Evolutionary conservation across 2,888 invertebrate genomes (phyloP), one percentile per base, ranked within the genome.

Genomic region (Synanthedon tipuliformis): DNA sequence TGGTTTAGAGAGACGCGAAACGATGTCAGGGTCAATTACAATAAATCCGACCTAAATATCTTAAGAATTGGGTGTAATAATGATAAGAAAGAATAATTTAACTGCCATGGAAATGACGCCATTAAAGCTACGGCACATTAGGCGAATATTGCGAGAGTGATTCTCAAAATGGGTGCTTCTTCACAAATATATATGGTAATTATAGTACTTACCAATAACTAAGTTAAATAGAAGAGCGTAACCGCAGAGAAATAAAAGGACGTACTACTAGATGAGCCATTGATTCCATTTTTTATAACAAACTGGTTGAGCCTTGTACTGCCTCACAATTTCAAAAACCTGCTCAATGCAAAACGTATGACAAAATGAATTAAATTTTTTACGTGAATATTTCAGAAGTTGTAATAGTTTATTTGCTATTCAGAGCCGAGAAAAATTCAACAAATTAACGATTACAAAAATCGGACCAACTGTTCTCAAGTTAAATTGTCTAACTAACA

Each of bases 191-290:
- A 34, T 67, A 71, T 65, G 70, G 59, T 70, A 69, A 73, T 71
- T 66, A 61, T 66, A 64, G 69, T 72, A 64, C 65, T 62, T 65
- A 62, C 66, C 66, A 66, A 73, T 69, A 66, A 70, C 64, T 60
- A 61, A 64, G 68, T 69, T 65, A 68, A 63, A 68, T 68, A 62
- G 59, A 62, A 54, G 54, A 53, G 51, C 55, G 40, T 15, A 41
- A 58, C 58, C 57, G 51, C 57, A 54, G 40, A 51, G 40, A 49
- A 13, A 45, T 45, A 13, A 13, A 5, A n/a, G 13, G 4, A 45
- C 15, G 2, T 13, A 12, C 8, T 45, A 58, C 23, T 48, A 10
- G 23, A 49, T 50, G 34, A 51, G 51, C 34, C 23, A 23, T 1
- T 23, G 4, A 1, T 5, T 23, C 23, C 1, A 23, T 23, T 23